Conservation (phyloP, 2,797 vertebrate species). For the Cheirogaleus major region DNA sequence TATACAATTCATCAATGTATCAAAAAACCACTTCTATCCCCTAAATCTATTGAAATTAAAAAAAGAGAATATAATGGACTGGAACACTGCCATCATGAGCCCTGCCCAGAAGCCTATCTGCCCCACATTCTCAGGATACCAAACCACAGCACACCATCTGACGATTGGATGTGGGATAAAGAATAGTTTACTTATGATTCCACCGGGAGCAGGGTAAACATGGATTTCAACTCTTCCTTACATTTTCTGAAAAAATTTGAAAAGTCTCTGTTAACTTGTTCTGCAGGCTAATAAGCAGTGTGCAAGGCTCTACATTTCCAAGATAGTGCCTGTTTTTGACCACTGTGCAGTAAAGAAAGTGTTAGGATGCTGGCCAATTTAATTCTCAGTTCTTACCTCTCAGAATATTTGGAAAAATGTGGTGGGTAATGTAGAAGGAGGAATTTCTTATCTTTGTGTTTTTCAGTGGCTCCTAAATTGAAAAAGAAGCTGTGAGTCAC, state of each 20-base stretch:
- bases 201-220: neutral
- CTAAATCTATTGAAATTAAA: neutral
- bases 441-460: conserved; percentile 40
- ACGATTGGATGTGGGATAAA: neutral
- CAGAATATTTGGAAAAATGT: conserved; percentile 10
- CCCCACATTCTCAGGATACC: neutral
- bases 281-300: neutral
- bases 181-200: neutral
- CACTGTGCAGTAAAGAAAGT: neutral
- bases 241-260: neutral
- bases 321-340: neutral
- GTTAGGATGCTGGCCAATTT: neutral
- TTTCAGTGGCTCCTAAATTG: neutral
- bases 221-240: neutral
- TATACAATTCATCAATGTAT: neutral
- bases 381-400: neutral
- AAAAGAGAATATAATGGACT: neutral
- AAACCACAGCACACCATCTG: neutral
- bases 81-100: neutral
- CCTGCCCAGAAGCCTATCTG: neutral
- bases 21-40: neutral
- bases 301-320: neutral
- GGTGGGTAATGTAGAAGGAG: neutral
- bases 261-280: neutral
- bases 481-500: conserved; percentile 43